Base-by-base conservation (phyloP, 2,113 vertebrate genomes). In the Platichthys flesus region DNA sequence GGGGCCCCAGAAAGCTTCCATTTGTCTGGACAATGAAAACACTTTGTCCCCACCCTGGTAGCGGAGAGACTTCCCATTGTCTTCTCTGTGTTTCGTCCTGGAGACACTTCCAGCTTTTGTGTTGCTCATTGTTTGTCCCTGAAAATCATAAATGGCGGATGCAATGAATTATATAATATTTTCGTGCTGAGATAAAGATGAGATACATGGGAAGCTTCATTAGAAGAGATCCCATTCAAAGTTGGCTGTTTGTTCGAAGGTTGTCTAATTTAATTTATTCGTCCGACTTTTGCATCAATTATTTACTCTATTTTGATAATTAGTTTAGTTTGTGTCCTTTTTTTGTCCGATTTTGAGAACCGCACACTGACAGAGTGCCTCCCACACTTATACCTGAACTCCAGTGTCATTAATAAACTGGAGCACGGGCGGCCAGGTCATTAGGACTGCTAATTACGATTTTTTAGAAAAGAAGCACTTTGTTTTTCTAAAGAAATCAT, bases 231-330 rank as follows among this genome's bases (percentile, higher is more conserved):
- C 6, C 54, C 71, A 13, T 37, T 76, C 20, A 67, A 18, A 63
- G 26, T 9, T 59, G 24, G 15, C 47, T 20, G 23, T 77, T 74
- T 37, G 35, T 37, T 37, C 35, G 9, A 62, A 73, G 15, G 18
- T 21, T 28, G 26, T 78, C 51, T 74, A 71, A 58, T 37, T 63
- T 40, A 71, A 71, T 71, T 61, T 40, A 79, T 77, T 74, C 59
- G 59, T 0, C 20, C 49, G 64, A 55, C 42, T 65, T 69, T 49
- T 60, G 35, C n/a, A 66, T 70, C 15, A 71, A 26, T 45, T 49
- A 26, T 31, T 57, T 60, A 21, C 24, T 14, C 23, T 16, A 12
- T 9, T 4, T 37, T 12, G 13, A 13, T 23, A 52, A 49, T 49
- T 18, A 16, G 14, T 49, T 49, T 49, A 16, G 51, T 54, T n/a